phyloP scores from a whole-genome alignment of 2,888 invertebrate genomes.

The Nipponacmea schrenckii region DNA sequence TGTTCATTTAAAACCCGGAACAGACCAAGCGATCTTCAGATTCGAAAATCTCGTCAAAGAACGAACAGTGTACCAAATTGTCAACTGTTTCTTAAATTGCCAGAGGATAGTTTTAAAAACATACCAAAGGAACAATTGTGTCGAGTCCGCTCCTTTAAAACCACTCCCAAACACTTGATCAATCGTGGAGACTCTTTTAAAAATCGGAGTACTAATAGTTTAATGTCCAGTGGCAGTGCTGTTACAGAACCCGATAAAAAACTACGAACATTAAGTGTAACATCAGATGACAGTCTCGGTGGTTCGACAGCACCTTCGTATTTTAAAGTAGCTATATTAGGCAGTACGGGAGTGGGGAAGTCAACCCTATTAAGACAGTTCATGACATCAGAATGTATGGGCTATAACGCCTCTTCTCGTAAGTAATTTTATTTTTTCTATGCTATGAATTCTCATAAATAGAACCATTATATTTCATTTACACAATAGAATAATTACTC shows the following conservation, averaged over 20 bases:
- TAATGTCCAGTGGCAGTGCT: slow-evolving; percentile 76
- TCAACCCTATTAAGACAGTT: slow-evolving; percentile 78
- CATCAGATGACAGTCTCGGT: slow-evolving; percentile 11
- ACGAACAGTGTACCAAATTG: slow-evolving; percentile 48
- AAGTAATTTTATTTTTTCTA: background rate
- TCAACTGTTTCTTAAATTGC: slow-evolving; percentile 15
- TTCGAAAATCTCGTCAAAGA: slow-evolving; percentile 34
- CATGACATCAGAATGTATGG: slow-evolving; percentile 78
- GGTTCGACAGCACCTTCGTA: slow-evolving; percentile 40
- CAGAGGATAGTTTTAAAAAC: slow-evolving; percentile 13
- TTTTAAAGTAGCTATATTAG: slow-evolving; percentile 76
- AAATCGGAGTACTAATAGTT: slow-evolving; percentile 85
- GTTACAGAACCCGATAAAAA: slow-evolving; percentile 25
- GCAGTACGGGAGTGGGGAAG: slow-evolving; percentile 77
- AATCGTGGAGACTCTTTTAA: slow-evolving; percentile 92
- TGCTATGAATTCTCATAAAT: background rate
- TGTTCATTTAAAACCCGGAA: slow-evolving; percentile 55
- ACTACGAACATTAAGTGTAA: slow-evolving; percentile 20
- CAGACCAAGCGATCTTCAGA: slow-evolving; percentile 42
- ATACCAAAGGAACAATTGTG: slow-evolving; percentile 28
- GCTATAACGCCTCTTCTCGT: slow-evolving; percentile 49
- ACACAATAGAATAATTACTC: no score
- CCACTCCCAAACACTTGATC: slow-evolving; percentile 85
- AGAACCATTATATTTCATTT: no score
- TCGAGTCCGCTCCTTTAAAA: slow-evolving; percentile 90